Base-by-base conservation (phyloP, 2,113 vertebrate genomes). In the Anoplopoma fimbria region DNA sequence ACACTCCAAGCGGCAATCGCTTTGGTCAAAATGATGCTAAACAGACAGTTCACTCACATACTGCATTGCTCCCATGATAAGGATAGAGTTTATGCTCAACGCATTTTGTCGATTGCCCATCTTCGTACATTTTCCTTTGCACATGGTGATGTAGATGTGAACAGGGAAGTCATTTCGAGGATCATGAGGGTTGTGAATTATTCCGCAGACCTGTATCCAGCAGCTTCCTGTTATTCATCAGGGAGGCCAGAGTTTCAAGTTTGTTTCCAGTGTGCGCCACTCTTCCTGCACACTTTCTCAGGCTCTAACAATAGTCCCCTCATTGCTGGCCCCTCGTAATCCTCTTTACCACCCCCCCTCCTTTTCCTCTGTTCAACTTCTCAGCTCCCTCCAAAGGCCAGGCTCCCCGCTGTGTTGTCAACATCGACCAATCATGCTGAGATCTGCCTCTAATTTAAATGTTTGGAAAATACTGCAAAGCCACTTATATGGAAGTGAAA, bases 261-360 rank as follows among this genome's bases (percentile, higher is more conserved):
- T 77, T 49, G 62, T 82, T 83, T 84, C 81, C 80, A 73, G 70
- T 87, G 82, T 74, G 79, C 85, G 71, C 73, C 84, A 75, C 73
- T 91, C 80, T 85, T 86, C 67, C 89, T 90, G 88, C 89, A 91
- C 90, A 89, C 87, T 92, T 94, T 95, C 95, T 95, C 93, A 94
- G 87, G 89, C 88, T 84, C 61, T 19, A 91, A 95, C 94, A 95
- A 95, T 90, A 84, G 88, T 19, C 69, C 76, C 87, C 88, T 90
- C 83, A 2, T 71, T 38, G 58, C 76, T 47, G 90, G 90, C 90
- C 90, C 81, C 93, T 87, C 84, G 27, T 95, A 95, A 94, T 95
- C 93, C 93, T 85, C 83, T 91, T 84, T 89, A 78, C 55, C 38
- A 40, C 34, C 77, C 77, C 76, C 71, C 31, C 45, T 14, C 53